Conservation (phyloP, 2,888 invertebrate species). For the Acleris cristana region DNA sequence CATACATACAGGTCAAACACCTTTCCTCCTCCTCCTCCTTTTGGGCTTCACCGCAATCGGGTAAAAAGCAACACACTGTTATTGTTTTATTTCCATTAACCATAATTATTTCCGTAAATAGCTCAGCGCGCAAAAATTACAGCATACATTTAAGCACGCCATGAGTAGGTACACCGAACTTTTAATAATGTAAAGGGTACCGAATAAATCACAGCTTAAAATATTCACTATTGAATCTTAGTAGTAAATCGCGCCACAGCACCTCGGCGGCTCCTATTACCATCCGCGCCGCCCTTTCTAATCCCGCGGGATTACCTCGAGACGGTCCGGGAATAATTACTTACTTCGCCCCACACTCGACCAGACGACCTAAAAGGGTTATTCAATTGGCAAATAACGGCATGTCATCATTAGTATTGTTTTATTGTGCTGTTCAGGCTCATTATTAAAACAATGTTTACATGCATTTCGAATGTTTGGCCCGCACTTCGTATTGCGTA, state of each 20-base stretch:
- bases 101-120: too few species aligned
- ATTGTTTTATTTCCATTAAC: too few species aligned
- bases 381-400: constrained; percentile 48
- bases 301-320: constrained; percentile 80
- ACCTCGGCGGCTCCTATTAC: constrained; percentile 78
- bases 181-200: constrained; percentile 51
- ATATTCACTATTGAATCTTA: constrained; percentile 83
- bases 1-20: too few species aligned
- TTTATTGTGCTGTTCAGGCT: constrained; percentile 32
- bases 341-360: constrained; percentile 63
- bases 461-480: constrained; percentile 16
- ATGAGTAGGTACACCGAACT: constrained; percentile 15
- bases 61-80: too few species aligned
- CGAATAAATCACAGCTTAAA: constrained; percentile 78
- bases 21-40: too few species aligned
- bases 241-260: constrained; percentile 82
- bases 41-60: too few species aligned
- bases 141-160: not conserved
- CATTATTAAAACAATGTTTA: constrained; percentile 28
- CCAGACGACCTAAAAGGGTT: constrained; percentile 55
- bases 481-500: constrained; percentile 8
- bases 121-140: not conserved
- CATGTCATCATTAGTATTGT: constrained; percentile 26
- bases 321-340: constrained; percentile 81
- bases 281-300: constrained; percentile 81